A percentile compares a stretch with the other conserved stretches of the same genome.
phyloP scores from a whole-genome alignment of 2,888 invertebrate genomes.

The Mantis religiosa region DNA sequence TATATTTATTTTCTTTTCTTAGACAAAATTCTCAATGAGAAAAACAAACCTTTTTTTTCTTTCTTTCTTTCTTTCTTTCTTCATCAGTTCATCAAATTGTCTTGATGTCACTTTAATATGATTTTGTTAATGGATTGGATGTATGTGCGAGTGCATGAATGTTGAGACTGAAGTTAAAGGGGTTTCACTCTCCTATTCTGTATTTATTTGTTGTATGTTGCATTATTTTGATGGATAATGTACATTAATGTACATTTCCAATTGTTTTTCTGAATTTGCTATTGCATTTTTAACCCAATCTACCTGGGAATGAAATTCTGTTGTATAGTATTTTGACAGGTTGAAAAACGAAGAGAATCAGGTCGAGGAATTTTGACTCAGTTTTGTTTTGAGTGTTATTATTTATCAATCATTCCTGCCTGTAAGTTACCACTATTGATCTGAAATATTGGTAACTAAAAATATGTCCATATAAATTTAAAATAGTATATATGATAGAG shows the following conservation, averaged over 20 bases:
- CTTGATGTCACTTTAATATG: neutral
- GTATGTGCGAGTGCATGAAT: neutral
- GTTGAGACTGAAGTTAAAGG: neutral
- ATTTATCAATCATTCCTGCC: conserved; percentile 15
- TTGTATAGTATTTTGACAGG: neutral
- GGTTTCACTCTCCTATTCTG: neutral
- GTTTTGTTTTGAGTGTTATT: conserved; percentile 2
- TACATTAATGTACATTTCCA: neutral
- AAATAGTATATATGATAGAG: conserved; percentile 14
- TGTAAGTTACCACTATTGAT: conserved; percentile 1
- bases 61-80: neutral
- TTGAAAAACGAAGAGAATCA: neutral
- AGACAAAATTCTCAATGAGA: no score
- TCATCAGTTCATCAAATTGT: neutral
- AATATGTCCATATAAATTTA: conserved; percentile 9
- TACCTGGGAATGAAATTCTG: neutral
- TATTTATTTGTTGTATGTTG: conserved; percentile 4
- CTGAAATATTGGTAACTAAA: conserved; percentile 3
- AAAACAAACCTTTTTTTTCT: neutral
- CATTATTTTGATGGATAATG: neutral
- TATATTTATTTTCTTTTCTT: neutral
- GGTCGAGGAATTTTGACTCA: neutral
- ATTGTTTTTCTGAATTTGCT: neutral
- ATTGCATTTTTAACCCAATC: conserved; percentile 2
- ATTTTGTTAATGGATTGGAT: neutral